Evolutionary conservation across 2,888 invertebrate genomes (phyloP).

Genomic region (Torymus tubicola): DNA sequence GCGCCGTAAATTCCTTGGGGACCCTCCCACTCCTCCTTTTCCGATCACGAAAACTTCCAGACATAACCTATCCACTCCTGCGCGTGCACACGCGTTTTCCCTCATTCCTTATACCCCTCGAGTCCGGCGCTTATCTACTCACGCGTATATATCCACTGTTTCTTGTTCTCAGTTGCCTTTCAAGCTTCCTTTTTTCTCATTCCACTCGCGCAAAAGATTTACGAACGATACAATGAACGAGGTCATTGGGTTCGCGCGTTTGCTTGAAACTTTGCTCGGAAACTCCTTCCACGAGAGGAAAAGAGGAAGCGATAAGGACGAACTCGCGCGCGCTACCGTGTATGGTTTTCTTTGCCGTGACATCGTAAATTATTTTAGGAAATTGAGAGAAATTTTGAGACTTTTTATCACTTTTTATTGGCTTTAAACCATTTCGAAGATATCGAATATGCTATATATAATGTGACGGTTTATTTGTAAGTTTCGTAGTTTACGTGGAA

Average conservation of each 20-base stretch:
- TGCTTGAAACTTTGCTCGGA: slow-evolving; percentile 39
- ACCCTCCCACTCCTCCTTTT: neutral
- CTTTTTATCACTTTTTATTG: slow-evolving; percentile 56
- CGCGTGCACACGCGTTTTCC: neutral
- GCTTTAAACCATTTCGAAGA: slow-evolving; percentile 52
- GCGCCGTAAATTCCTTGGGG: slow-evolving; percentile 64
- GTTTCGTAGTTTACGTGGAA: slow-evolving; percentile 11
- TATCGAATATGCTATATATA: slow-evolving; percentile 40
- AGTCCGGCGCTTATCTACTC: slow-evolving; percentile 50
- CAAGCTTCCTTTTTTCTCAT: slow-evolving; percentile 38
- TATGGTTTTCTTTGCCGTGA: slow-evolving; percentile 18
- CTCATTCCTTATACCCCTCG: neutral
- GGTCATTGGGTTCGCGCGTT: slow-evolving; percentile 58
- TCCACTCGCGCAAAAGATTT: slow-evolving; percentile 40
- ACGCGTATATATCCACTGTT: slow-evolving; percentile 21
- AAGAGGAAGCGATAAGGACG: slow-evolving; percentile 34
- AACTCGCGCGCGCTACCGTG: slow-evolving; percentile 30
- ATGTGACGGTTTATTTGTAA: neutral
- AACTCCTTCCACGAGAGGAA: slow-evolving; percentile 23
- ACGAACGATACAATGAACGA: slow-evolving; percentile 53
- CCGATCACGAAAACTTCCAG: slow-evolving; percentile 56
- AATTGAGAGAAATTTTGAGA: neutral
- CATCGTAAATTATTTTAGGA: slow-evolving; percentile 51
- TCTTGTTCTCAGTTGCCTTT: slow-evolving; percentile 16
- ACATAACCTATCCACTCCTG: slow-evolving; percentile 43